A percentile compares a stretch with the other conserved stretches of the same genome.
phyloP scores from a whole-genome alignment of 2,888 invertebrate genomes.

The Mantis religiosa region DNA sequence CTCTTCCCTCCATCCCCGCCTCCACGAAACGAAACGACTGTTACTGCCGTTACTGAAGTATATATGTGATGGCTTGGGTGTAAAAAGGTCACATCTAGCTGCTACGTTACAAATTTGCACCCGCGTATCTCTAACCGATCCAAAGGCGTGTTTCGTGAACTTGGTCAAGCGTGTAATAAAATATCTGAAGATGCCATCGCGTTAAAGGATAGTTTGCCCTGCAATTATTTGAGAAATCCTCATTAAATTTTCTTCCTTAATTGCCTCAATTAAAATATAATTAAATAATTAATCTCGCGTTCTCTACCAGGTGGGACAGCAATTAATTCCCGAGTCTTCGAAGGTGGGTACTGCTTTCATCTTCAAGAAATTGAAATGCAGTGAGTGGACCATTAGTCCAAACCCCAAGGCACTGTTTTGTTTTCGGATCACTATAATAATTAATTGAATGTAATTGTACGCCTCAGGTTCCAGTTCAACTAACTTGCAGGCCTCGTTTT shows the following conservation, averaged over 20 bases:
- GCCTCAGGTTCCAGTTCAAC: too few relatives aligned
- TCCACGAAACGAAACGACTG: neutral
- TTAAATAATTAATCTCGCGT: neutral
- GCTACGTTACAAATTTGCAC: neutral
- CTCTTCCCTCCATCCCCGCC: neutral
- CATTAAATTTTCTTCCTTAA: neutral
- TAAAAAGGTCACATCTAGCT: neutral
- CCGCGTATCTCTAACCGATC: neutral
- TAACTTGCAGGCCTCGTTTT: too few relatives aligned
- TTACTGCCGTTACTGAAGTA: neutral
- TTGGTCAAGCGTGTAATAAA: neutral
- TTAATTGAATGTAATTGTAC: too few relatives aligned
- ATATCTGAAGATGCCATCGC: neutral
- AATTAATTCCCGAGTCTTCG: too few relatives aligned
- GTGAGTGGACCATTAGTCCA: too few relatives aligned
- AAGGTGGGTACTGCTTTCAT: too few relatives aligned
- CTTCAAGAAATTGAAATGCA: too few relatives aligned
- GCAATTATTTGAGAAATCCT: neutral
- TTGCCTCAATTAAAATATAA: neutral
- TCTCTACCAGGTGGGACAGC: too few relatives aligned
- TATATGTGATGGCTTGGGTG: neutral
- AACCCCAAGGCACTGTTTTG: too few relatives aligned
- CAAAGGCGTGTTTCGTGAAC: neutral
- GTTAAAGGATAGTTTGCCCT: neutral
- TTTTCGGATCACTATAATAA: too few relatives aligned